Evolutionary conservation across 2,888 invertebrate species (phyloP), one percentile per base, ranked within the genome.

Genomic region (Zonitis immaculata): DNA sequence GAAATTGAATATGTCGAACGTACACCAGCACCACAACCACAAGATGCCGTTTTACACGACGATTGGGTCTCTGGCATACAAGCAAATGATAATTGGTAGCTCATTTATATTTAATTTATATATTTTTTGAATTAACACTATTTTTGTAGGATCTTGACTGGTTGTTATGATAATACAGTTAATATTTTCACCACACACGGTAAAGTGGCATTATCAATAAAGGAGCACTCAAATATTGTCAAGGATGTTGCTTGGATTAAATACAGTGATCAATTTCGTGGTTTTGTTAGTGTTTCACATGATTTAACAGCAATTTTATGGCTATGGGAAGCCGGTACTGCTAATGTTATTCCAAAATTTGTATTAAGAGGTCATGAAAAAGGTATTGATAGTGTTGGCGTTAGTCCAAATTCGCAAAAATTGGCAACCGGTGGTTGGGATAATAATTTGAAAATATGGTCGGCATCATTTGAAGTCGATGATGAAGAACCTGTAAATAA

Each of bases 351-450:
- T 61, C 90, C 91, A 70, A 79, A 89, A 25, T 86, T 88, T 55
- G 82, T 89, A 3, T 91, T 95, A 66, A 85, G 89, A 58, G 95
- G 97, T 0, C 98, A 99, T 73, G 92, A 94, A 60, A 84, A 94
- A 64, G 92, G 92, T 51, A 84, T 99, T 1, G 96, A 98, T 73
- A 88, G 91, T 71, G 82, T 97, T 1, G 84, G 86, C 18, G 86
- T 92, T 0, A 88, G 88, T 62, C 82, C 83, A 1, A 84, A 87
- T 70, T 77, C 78, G 1, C 76, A 77, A 16, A 76, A 76, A 52
- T 77, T 89, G 66, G 92, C 90, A 6, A 93, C 93, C 6, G 96
- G 95, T 25, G 88, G 92, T 43, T 96, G 94, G 93, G 96, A 97
- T 71, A 90, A 86, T 35, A 87, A 89, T 79, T 76, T 97, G 6